Evolutionary conservation across 1,140 invertebrate species (phyloP).

Genomic region (Piezodorus guildinii): DNA sequence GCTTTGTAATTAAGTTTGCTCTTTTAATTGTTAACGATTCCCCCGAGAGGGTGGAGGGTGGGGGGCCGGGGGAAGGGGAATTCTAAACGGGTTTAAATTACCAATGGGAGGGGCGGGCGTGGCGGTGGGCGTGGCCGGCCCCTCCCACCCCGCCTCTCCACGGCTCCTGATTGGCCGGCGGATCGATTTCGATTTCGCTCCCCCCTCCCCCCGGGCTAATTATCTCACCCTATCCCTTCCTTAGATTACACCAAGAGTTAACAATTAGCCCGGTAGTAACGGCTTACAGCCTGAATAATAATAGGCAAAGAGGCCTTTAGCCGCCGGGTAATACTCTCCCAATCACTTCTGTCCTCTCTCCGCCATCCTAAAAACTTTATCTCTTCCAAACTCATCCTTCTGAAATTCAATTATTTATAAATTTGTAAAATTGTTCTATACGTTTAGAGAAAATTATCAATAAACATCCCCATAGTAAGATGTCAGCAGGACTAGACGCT

Average conservation of each 20-base stretch:
- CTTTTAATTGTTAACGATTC: constrained; percentile 16
- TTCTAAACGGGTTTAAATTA: constrained; percentile 16
- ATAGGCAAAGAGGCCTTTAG: constrained; percentile 11
- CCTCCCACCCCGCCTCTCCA: not conserved
- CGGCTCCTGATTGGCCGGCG: not conserved
- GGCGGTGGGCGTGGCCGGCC: not conserved
- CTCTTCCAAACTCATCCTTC: too few species aligned
- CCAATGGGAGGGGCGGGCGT: not conserved
- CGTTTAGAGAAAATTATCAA: too few species aligned
- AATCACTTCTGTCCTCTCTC: not conserved
- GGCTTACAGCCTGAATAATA: constrained; percentile 11
- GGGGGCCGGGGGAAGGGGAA: not conserved
- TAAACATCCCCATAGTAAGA: too few species aligned
- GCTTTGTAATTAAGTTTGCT: constrained; percentile 15
- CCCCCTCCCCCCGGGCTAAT: not conserved
- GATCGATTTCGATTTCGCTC: too few species aligned
- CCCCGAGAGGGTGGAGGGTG: not conserved
- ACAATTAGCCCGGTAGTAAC: constrained; percentile 13
- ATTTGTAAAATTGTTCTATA: too few species aligned
- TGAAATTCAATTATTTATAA: too few species aligned
- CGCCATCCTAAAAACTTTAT: too few species aligned
- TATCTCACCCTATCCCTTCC: constrained; percentile 13
- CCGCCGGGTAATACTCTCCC: not conserved
- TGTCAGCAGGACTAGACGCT: too few species aligned
- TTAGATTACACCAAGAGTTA: constrained; percentile 5